Evolutionary conservation across 2,113 vertebrate genomes (phyloP).

Genomic region (Sardina pilchardus): DNA sequence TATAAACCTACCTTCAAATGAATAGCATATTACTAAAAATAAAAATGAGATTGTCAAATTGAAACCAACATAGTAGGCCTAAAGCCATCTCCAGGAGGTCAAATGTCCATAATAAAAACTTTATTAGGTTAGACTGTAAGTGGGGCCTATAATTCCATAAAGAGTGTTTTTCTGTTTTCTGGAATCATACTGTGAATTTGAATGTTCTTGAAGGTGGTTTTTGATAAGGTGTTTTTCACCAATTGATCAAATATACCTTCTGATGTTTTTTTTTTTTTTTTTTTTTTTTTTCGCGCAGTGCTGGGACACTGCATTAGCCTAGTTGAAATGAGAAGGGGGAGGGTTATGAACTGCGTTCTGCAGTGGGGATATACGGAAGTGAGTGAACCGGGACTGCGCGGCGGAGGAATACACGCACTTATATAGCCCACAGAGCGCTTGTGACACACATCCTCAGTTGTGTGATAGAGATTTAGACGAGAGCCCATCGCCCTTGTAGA

Average conservation of each 20-base stretch:
- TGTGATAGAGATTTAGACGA: constrained; percentile 18
- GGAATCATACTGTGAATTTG: not conserved
- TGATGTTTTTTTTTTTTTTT: constrained; percentile 5
- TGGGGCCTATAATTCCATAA: too few relatives aligned
- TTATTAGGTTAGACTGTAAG: too few relatives aligned
- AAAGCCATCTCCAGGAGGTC: too few relatives aligned
- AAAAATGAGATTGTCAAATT: too few relatives aligned
- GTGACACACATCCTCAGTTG: constrained; percentile 31
- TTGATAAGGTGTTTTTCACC: not conserved
- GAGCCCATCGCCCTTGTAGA: constrained; percentile 29
- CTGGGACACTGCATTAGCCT: not conserved
- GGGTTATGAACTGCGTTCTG: constrained; percentile 16
- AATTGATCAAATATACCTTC: too few relatives aligned
- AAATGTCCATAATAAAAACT: too few relatives aligned
- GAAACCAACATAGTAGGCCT: too few relatives aligned
- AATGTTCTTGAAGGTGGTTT: not conserved
- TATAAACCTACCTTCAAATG: too few relatives aligned
- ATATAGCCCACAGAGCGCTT: constrained; percentile 43
- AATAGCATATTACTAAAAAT: too few relatives aligned
- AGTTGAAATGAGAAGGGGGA: constrained; percentile 1
- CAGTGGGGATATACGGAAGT: constrained; percentile 43
- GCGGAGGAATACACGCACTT: constrained; percentile 50
- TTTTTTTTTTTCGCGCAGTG: not conserved
- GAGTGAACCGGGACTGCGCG: constrained; percentile 31
- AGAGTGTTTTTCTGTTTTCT: not conserved